phyloP scores from a whole-genome alignment of 1,140 invertebrate genomes.

The Polypedilum pembai region DNA sequence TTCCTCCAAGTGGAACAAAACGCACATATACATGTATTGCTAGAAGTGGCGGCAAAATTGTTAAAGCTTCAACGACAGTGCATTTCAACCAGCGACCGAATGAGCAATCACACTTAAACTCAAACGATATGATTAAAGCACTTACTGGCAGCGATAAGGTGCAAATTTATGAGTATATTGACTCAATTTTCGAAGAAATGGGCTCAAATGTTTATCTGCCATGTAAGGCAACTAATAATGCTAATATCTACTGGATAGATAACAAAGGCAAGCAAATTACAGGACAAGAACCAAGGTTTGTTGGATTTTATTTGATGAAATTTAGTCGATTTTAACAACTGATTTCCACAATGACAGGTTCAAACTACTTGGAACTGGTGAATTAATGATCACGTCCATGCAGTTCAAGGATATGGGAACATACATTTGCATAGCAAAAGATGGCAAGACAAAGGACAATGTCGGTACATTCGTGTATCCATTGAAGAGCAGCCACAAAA shows the following conservation, averaged over 20 bases:
- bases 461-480: constrained; percentile 71
- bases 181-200: constrained; percentile 48
- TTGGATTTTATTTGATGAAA: constrained; percentile 23
- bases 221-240: constrained; percentile 58
- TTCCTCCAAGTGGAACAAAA: constrained; percentile 34
- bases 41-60: constrained; percentile 51
- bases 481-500: constrained; percentile 36
- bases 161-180: constrained; percentile 48
- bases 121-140: constrained; percentile 33
- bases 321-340: constrained; percentile 28
- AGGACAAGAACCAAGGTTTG: constrained; percentile 47
- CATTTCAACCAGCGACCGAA: neutral
- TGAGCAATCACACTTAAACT: neutral
- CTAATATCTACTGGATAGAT: constrained; percentile 59
- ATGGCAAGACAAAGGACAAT: constrained; percentile 55
- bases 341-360: neutral
- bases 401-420: constrained; percentile 72
- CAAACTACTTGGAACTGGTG: constrained; percentile 60
- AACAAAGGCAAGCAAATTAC: constrained; percentile 48
- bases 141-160: constrained; percentile 45
- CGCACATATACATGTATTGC: constrained; percentile 62
- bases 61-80: constrained; percentile 42
- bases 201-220: constrained; percentile 60
- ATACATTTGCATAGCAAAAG: constrained; percentile 66
- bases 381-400: constrained; percentile 60